These are phyloP conservation scores for Leiothrix lutea DNA, from an alignment of 2,113 vertebrate species.

Conservation along the genomic window DNA sequence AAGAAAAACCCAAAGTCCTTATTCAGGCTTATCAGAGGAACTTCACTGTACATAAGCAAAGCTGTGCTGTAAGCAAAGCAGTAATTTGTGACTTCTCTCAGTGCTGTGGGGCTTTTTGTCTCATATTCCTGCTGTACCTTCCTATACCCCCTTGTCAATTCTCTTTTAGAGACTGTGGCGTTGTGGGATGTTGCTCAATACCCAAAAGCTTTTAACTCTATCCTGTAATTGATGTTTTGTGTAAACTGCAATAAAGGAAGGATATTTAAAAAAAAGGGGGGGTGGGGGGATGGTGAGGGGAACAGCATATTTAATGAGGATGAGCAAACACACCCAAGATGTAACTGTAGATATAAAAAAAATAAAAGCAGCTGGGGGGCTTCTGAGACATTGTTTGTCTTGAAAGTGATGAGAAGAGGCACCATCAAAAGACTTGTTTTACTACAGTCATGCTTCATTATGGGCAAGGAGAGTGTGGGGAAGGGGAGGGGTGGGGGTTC, in stretches of 20 bases:
- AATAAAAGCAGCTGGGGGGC: conserved; percentile 74
- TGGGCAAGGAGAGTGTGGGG: conserved; percentile 39
- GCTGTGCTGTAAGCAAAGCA: not conserved
- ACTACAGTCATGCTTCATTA: conserved; percentile 80
- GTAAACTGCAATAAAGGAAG: conserved; percentile 42
- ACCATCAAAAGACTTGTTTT: conserved; percentile 76
- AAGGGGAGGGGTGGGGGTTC: conserved; percentile 25
- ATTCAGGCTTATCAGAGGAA: not conserved
- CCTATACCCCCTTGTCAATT: not conserved
- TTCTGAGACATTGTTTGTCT: conserved; percentile 73
- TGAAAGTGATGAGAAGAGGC: conserved; percentile 69
- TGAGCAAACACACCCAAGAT: conserved; percentile 58
- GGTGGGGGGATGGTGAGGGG: not conserved
- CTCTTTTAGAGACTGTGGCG: not conserved
- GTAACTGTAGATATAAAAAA: conserved; percentile 79
- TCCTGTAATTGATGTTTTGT: conserved; percentile 25
- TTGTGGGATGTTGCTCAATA: not conserved
- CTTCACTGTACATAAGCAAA: not conserved
- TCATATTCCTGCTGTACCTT: not conserved
- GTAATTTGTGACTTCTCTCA: not conserved
- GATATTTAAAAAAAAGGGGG: not conserved
- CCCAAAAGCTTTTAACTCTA: conserved; percentile 24
- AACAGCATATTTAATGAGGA: conserved; percentile 63
- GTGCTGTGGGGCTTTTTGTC: not conserved
- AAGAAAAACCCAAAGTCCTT: not conserved